Conservation (phyloP, 2,797 vertebrate species). For the Vespertilio murinus region DNA sequence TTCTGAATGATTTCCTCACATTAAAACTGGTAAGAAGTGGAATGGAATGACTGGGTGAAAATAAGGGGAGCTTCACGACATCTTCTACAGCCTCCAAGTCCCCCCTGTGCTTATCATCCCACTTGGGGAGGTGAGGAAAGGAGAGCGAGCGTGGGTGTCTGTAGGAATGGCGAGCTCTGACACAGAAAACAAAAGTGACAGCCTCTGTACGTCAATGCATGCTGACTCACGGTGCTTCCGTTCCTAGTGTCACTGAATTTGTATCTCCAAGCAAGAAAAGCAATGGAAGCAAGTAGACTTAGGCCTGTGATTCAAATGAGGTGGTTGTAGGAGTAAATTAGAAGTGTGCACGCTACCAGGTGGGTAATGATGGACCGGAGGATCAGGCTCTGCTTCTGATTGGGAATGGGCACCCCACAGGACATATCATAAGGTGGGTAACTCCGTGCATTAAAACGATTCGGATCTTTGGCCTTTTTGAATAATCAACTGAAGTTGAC, state of each 20-base stretch:
- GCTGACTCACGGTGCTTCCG: background rate
- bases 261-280: background rate
- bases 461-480: background rate
- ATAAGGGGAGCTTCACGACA: background rate
- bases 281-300: background rate
- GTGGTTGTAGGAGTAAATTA: background rate
- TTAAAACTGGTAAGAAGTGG: background rate
- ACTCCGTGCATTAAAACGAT: background rate
- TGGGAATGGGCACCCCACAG: background rate
- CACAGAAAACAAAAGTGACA: background rate
- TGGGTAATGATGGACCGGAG: background rate
- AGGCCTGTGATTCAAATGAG: background rate
- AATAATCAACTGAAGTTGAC: background rate
- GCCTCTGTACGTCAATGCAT: background rate
- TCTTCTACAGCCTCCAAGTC: background rate
- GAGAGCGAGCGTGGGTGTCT: background rate
- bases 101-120: background rate
- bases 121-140: background rate
- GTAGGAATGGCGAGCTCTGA: background rate
- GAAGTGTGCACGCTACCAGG: background rate
- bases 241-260: background rate
- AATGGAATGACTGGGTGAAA: background rate
- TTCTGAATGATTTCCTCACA: background rate
- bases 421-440: background rate
- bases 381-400: background rate